A percentile compares a stretch with the other conserved stretches of the same genome.
These are phyloP conservation scores for Limnodromus scolopaceus DNA, from an alignment of 2,797 vertebrate species.

Conservation along the genomic window DNA sequence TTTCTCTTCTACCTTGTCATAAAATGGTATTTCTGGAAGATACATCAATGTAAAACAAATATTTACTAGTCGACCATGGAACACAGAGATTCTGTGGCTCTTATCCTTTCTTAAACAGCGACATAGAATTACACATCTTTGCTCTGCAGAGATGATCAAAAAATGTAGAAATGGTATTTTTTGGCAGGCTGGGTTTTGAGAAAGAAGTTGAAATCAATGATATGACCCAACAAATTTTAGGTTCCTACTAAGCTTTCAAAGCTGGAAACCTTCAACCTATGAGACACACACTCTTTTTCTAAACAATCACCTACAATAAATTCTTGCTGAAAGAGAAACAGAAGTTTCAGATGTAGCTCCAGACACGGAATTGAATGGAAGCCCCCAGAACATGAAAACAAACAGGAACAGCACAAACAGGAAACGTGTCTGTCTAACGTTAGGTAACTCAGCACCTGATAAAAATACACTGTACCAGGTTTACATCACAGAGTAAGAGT, in stretches of 20 bases:
- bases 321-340: neutral
- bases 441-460: neutral
- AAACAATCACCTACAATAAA: neutral
- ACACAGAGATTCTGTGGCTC: neutral
- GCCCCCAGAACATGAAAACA: neutral
- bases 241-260: neutral
- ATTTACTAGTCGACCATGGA: neutral
- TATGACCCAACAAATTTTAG: neutral
- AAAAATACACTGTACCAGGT: neutral
- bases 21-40: neutral
- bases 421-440: neutral
- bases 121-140: neutral
- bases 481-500: neutral
- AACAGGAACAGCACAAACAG: neutral
- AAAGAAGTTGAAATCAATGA: neutral
- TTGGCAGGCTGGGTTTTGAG: neutral
- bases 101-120: neutral
- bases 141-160: neutral
- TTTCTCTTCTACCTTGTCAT: neutral
- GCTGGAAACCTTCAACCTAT: neutral
- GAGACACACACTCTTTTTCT: neutral
- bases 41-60: neutral
- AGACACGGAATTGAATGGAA: neutral
- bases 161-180: neutral
- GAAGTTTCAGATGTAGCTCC: neutral